Evolutionary conservation across 2,888 invertebrate genomes (phyloP).

Genomic region (Agrotis clavis): DNA sequence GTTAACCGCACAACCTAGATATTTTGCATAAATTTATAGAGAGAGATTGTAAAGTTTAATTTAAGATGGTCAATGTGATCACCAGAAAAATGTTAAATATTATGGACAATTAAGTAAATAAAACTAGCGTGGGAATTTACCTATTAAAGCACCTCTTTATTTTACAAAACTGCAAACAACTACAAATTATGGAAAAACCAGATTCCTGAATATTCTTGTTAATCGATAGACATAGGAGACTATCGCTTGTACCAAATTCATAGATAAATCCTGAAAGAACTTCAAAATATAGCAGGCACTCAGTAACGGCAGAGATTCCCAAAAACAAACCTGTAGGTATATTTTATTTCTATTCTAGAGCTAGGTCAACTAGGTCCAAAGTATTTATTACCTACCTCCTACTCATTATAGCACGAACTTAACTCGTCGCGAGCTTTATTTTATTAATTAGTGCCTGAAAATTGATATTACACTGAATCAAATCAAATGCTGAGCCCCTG

Average conservation of each 20-base stretch:
- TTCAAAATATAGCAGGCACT: not conserved
- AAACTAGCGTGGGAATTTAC: slow-evolving; percentile 1
- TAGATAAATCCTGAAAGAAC: not conserved
- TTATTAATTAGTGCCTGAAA: slow-evolving; percentile 3
- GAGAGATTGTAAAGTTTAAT: slow-evolving; percentile 1
- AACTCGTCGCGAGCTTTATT: not conserved
- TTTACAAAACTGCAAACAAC: too few relatives aligned
- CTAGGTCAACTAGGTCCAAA: not conserved
- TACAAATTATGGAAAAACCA: too few relatives aligned
- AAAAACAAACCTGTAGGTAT: not conserved
- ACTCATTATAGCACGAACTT: too few relatives aligned
- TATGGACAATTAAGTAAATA: not conserved
- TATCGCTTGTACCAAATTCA: not conserved
- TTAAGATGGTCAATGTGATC: not conserved
- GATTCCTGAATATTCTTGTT: not conserved
- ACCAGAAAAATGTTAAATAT: not conserved
- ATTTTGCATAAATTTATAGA: slow-evolving; percentile 31
- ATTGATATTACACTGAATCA: slow-evolving; percentile 1
- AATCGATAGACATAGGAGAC: not conserved
- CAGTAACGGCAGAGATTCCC: not conserved
- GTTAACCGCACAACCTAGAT: slow-evolving; percentile 33
- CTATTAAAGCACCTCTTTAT: too few relatives aligned
- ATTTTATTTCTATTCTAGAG: not conserved
- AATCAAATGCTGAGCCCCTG: not conserved
- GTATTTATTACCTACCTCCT: not conserved